Percentiles rank a stretch among this genome's conserved stretches.
Evolutionary conservation across 2,797 vertebrate species (phyloP).

Genomic region (Botia kubotai): DNA sequence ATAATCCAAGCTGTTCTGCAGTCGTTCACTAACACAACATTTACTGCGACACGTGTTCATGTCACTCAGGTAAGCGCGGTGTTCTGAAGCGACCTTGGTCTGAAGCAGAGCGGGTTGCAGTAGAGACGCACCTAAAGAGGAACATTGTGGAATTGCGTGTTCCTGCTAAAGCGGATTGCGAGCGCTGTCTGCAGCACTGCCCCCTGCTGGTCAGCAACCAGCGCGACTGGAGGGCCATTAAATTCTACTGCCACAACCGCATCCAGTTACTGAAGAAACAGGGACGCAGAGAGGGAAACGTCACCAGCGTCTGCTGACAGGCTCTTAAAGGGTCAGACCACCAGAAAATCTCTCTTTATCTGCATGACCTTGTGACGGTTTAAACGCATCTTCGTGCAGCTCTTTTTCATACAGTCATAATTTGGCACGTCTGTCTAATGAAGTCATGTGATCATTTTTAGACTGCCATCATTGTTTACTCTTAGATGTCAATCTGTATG

Average conservation of each 20-base stretch:
- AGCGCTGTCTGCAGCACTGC: conserved; percentile 82
- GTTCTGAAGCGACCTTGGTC: conserved; percentile 84
- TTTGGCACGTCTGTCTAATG: too few relatives aligned
- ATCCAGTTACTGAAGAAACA: conserved; percentile 85
- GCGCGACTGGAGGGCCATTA: conserved; percentile 83
- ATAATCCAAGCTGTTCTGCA: too few relatives aligned
- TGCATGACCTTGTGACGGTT: too few relatives aligned
- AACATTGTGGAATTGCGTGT: conserved; percentile 81
- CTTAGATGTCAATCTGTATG: too few relatives aligned
- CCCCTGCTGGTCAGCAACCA: conserved; percentile 82
- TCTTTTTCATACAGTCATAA: too few relatives aligned
- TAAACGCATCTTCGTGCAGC: too few relatives aligned
- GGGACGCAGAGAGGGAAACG: conserved; percentile 72
- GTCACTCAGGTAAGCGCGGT: conserved; percentile 76
- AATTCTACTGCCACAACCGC: conserved; percentile 86
- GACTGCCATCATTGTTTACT: too few relatives aligned
- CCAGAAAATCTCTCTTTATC: too few relatives aligned
- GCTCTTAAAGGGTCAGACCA: too few relatives aligned
- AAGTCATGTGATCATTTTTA: too few relatives aligned
- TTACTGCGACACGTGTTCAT: neutral
- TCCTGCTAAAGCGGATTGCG: conserved; percentile 82
- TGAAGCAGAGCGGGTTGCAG: conserved; percentile 80
- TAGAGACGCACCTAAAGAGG: conserved; percentile 81
- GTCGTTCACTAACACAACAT: too few relatives aligned
- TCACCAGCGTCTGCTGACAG: conserved; percentile 66